These are phyloP conservation scores for Pycnomerus fuliginosus DNA, from an alignment of 2,888 invertebrate species.

Conservation along the genomic window DNA sequence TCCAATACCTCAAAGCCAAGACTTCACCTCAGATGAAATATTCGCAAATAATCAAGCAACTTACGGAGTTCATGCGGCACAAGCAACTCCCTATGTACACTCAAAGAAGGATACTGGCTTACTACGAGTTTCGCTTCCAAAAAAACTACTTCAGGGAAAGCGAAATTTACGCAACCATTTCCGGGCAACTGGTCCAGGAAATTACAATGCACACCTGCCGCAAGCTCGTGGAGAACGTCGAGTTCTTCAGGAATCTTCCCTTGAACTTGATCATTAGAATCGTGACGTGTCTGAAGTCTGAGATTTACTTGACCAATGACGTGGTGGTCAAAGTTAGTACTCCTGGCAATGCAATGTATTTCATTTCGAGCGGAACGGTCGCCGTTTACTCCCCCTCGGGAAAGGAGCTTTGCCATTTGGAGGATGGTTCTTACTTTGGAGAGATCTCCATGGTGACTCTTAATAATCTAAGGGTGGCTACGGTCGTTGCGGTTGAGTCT, in stretches of 20 bases:
- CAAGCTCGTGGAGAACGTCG: constrained; percentile 57
- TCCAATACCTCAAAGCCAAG: neutral
- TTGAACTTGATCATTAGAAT: constrained; percentile 53
- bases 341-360: constrained; percentile 58
- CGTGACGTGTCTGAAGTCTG: constrained; percentile 53
- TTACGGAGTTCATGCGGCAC: constrained; percentile 59
- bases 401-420: constrained; percentile 52
- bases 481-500: no score
- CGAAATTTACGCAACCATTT: constrained; percentile 56
- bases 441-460: no score
- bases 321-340: constrained; percentile 56
- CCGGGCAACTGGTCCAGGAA: constrained; percentile 55
- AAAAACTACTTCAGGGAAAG: constrained; percentile 60
- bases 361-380: constrained; percentile 59
- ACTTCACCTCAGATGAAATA: constrained; percentile 52
- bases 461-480: no score
- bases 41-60: constrained; percentile 57
- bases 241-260: constrained; percentile 57
- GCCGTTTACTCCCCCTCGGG: constrained; percentile 56
- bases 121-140: constrained; percentile 61
- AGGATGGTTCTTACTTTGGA: no score
- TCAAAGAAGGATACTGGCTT: constrained; percentile 55
- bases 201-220: constrained; percentile 58
- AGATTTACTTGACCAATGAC: constrained; percentile 57
- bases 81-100: constrained; percentile 58